Conservation (phyloP, 2,113 vertebrate genomes). For the Tyrannus savana region DNA sequence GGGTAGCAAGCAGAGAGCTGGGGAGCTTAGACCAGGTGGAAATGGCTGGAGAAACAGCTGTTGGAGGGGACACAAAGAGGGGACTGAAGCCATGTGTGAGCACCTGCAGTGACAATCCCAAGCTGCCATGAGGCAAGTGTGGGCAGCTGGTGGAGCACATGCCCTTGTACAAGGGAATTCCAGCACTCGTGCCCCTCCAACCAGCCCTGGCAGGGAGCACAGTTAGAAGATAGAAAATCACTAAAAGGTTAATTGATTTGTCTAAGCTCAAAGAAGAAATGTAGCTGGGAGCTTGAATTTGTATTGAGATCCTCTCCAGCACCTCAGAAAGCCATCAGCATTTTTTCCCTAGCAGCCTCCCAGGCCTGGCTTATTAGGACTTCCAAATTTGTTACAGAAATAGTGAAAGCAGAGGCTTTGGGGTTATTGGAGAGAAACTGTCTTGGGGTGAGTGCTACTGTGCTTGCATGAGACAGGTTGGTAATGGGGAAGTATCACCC, state of each 20-base stretch:
- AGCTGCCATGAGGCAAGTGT: background rate
- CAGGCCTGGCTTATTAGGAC: background rate
- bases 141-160: background rate
- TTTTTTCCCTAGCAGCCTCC: background rate
- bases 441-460: background rate
- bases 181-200: rapidly evolving
- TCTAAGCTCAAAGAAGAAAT: background rate
- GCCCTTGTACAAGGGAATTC: background rate
- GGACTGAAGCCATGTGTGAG: background rate
- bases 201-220: background rate
- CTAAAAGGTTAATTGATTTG: background rate
- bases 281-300: background rate
- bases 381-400: background rate
- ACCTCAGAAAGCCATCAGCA: background rate
- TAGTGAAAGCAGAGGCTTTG: background rate
- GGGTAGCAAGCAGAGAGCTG: background rate
- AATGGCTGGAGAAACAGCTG: background rate
- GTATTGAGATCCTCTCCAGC: background rate
- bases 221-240: background rate
- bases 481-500: background rate
- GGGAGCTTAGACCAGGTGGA: background rate
- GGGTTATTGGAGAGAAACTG: background rate
- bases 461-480: background rate
- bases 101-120: background rate
- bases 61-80: background rate